These are phyloP conservation scores for Terrapene triunguis DNA, from an alignment of 2,113 vertebrate genomes.

Conservation along the genomic window DNA sequence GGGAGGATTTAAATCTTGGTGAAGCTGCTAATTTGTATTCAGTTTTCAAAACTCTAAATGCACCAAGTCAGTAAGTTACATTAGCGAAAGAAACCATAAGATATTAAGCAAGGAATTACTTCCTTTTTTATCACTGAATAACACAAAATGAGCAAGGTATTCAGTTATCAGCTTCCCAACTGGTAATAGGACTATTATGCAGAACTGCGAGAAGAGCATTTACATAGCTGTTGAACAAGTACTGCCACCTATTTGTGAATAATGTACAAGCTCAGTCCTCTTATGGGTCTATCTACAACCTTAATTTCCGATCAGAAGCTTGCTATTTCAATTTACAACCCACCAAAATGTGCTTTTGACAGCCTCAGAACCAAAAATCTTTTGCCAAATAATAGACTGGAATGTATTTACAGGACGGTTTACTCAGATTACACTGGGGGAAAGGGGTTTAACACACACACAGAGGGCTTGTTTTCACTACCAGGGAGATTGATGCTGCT, in stretches of 20 bases:
- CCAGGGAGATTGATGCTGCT: too few species aligned
- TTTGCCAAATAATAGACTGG: not conserved
- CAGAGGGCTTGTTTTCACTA: too few species aligned
- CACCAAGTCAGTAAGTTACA: not conserved
- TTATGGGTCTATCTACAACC: not conserved
- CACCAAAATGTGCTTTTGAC: not conserved
- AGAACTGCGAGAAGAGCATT: conserved; percentile 17
- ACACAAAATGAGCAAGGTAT: not conserved
- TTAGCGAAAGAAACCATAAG: not conserved
- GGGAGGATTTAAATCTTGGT: not conserved
- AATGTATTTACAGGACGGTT: not conserved
- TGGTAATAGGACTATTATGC: not conserved
- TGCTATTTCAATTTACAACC: not conserved
- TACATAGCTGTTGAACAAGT: not conserved
- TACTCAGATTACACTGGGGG: not conserved
- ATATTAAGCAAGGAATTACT: not conserved
- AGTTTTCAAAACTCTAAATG: not conserved
- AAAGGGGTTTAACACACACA: not conserved
- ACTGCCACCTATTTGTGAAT: not conserved
- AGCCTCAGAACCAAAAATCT: not conserved
- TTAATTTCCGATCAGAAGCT: not conserved
- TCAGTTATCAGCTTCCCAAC: not conserved
- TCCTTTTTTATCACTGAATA: not conserved
- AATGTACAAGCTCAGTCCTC: not conserved
- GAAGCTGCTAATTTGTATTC: not conserved